Evolutionary conservation across 2,797 vertebrate species (phyloP), one percentile per base, ranked within the genome.

Genomic region (Furcifer pardalis): DNA sequence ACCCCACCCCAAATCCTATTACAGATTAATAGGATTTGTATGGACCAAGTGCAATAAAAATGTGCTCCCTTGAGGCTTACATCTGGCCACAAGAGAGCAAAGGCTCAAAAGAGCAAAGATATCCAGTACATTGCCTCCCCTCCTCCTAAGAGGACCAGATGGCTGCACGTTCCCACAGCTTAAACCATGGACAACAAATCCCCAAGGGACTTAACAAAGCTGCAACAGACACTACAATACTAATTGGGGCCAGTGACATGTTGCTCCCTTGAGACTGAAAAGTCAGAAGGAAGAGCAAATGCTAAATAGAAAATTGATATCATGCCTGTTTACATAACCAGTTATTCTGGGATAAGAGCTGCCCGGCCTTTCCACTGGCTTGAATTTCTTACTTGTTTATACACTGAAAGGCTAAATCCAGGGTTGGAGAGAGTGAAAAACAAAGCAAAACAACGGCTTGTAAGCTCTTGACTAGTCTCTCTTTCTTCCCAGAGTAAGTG

Each of bases 1-100:
- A 21, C 52, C 49, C 49, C 49, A 52, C 17, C 52, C 79, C 80
- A 90, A 90, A 87, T 71, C 10, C 27, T 86, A 10, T 81, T 89
- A 69, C 17, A 81, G 19, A 88, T 85, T 82, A 87, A 73, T 23
- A 74, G 69, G 68, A 81, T 85, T 89, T 91, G 77, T 84, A 42
- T 1, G 0, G 83, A 42, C 46, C 86, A 44, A 86, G 68, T 32
- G 7, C 46, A 42, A 59, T 78, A 82, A 71, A 81, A 65, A 86
- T 7, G 56, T 76, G 44, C 44, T 19, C 52, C 80, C 0, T 78
- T 89, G 69, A 44, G 72, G 66, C 60, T 87, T 79, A 77, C 66
- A 74, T 30, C 21, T 74, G 63, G 71, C 76, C 82, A 89, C n/a
- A n/a, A n/a, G 86, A 13, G 30, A 71, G 59, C 42, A 79, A n/a